Evolutionary conservation across 1,140 invertebrate genomes (phyloP), one percentile per base, ranked within the genome.

Genomic region (Dendroctonus valens): DNA sequence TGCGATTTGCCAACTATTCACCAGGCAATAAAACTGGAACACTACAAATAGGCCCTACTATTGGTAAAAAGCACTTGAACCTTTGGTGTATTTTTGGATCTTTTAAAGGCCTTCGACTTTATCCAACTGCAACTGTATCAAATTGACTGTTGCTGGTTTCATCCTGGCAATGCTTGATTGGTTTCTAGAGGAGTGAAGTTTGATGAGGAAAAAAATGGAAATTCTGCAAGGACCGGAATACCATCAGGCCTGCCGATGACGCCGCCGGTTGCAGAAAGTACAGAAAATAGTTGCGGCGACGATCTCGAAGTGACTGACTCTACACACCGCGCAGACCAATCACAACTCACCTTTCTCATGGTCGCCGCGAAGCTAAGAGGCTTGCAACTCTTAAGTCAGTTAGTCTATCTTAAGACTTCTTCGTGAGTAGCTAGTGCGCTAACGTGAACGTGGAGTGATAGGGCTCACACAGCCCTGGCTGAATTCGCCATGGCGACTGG

Each of bases 401-500:
- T 67, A 74, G 72, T 74, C 72, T 74, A 69, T 59, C 69, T 68
- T 54, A 73, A 71, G 72, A 73, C 72, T 70, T 73, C 67, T 58
- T 58, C 65, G 70, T 71, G 70, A 71, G 68, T 73, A 73, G 70
- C 68, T 67, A 71, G 70, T 69, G 72, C 59, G 65, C 69, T 57
- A 72, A 52, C 38, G 53, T 60, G 59, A 70, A 7, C 65, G 69
- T 70, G 71, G 69, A 71, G 67, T 70, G 67, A 73, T 71, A 65
- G 69, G 69, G 69, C 67, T 41, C 65, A 65, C 59, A 67, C 60
- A 71, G 71, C 71, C 71, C 69, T 73, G 71, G 71, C 71, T 69
- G 66, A 65, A 63, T 59, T 65, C 58, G 71, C 71, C 71, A 73
- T 73, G 71, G 71, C 71, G 71, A 73, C 69, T 69, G 71, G 71